Base-by-base conservation (phyloP, 2,888 invertebrate genomes). In the Drosophila siamana region DNA sequence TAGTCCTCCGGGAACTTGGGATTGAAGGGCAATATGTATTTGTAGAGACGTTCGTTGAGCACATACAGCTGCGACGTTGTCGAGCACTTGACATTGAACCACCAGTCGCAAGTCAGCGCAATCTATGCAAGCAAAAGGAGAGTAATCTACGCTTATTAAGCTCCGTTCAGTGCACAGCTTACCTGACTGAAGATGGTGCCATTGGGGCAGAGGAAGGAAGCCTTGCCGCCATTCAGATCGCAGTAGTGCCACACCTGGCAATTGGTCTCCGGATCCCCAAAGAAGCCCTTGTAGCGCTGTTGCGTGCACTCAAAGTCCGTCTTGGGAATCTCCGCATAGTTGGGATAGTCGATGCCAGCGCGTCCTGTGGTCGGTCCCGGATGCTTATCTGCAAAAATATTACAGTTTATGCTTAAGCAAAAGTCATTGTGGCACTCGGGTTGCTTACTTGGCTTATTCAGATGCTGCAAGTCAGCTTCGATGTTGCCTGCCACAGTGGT, bases 191-290 rank as follows among this genome's bases (percentile, higher is more conserved):
- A 97, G 89, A 97, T 96, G 2, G 97, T 97, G 36, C 97, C 97
- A 91, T 97, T 97, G 48, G 97, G 97, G 87, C 97, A 97, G 33
- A 97, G 92, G 91, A 97, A 97, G 2, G 97, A 97, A 4, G 97
- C 96, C 91, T 97, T 97, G 5, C 97, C 97, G 6, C 97, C 97
- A 89, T 97, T 97, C 61, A 97, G 93, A 91, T 97, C 97, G 90
- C 97, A 97, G 91, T 97, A 97, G 91, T 97, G 97, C 97, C 97
- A 97, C 7, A 97, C 97, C 94, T 97, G 97, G 90, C 97, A 97
- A 82, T 95, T 94, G 5, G 97, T 96, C 80, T 96, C 96, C 9
- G 97, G 96, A 92, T 97, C 97, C 2, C 97, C 97, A 86, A 97
- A 97, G 93, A 97, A 97, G 65, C 97, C 97, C 88, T 97, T 97